phyloP scores from a whole-genome alignment of 2,797 vertebrate species.

The Cottoperca gobio region DNA sequence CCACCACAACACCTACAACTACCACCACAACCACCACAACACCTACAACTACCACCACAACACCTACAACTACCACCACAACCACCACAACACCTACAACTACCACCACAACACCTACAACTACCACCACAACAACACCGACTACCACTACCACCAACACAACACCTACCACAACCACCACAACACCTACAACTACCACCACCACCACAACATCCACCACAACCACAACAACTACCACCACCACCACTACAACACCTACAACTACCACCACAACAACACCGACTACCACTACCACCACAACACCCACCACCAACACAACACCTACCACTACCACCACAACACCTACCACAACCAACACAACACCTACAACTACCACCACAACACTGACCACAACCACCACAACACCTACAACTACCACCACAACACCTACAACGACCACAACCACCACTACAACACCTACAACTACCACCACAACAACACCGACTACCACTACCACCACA shows the following conservation, averaged over 20 bases:
- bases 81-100: too few relatives aligned
- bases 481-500: rapidly evolving
- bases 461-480: rapidly evolving
- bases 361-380: not conserved
- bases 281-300: not conserved
- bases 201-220: not conserved
- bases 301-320: too few relatives aligned
- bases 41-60: not conserved
- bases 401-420: not conserved
- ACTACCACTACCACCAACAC: not conserved
- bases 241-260: too few relatives aligned
- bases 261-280: not conserved
- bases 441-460: not conserved
- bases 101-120: too few relatives aligned
- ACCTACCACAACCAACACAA: not conserved
- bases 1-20: rapidly evolving
- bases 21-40: not conserved
- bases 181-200: not conserved
- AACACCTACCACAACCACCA: not conserved
- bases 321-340: not conserved
- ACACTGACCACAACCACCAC: not conserved
- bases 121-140: too few relatives aligned
- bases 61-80: not conserved
- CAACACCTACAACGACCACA: not conserved
- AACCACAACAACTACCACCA: too few relatives aligned